A percentile compares a stretch with the other conserved stretches of the same genome.
These are phyloP conservation scores for Acheta domesticus DNA, from an alignment of 2,888 invertebrate species.

Conservation along the genomic window DNA sequence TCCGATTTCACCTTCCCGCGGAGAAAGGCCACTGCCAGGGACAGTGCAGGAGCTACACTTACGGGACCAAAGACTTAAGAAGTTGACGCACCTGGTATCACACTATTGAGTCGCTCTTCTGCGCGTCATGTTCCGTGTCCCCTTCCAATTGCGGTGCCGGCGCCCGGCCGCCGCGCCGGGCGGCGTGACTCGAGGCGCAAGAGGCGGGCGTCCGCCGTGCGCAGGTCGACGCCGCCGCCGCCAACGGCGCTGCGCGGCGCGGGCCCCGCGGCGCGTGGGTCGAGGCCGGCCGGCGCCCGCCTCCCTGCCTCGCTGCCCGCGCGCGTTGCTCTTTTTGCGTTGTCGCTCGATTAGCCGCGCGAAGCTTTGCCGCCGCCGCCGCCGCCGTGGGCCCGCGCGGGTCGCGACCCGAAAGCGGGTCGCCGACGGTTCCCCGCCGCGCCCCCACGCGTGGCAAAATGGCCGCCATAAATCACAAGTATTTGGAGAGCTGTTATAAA, in stretches of 20 bases:
- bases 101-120: too few species aligned
- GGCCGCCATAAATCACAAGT: neutral
- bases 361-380: neutral
- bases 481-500: too few species aligned
- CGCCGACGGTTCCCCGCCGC: neutral
- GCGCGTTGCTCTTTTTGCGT: neutral
- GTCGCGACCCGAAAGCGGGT: constrained; percentile 3
- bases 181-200: too few species aligned
- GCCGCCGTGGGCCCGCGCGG: neutral
- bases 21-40: too few species aligned
- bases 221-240: neutral
- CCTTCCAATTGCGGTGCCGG: too few species aligned
- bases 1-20: too few species aligned
- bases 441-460: neutral
- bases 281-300: neutral
- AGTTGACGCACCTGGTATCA: too few species aligned
- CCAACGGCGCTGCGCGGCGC: neutral
- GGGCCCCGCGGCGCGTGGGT: neutral
- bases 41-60: too few species aligned
- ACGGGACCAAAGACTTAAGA: too few species aligned
- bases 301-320: neutral
- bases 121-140: too few species aligned
- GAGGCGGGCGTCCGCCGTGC: too few species aligned
- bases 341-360: neutral
- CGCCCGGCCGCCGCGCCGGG: too few species aligned